These are phyloP conservation scores for Sinotaia quadrata DNA, from an alignment of 2,888 invertebrate species.

Conservation along the genomic window DNA sequence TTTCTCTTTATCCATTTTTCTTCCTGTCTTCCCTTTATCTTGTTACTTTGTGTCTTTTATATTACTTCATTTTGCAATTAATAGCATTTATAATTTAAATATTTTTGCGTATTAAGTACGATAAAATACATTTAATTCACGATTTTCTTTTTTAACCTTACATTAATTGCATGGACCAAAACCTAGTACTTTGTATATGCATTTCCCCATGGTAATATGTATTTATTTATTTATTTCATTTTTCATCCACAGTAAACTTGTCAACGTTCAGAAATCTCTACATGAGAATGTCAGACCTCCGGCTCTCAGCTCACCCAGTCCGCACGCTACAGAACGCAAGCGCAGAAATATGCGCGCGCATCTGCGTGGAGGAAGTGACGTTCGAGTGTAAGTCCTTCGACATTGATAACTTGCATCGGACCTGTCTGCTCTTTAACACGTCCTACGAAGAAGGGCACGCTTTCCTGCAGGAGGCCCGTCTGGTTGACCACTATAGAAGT, in stretches of 20 bases:
- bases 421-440: slow-evolving; percentile 61
- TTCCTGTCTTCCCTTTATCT: no score
- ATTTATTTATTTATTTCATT: no score
- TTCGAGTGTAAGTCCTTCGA: slow-evolving; percentile 68
- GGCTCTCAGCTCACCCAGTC: slow-evolving; percentile 52
- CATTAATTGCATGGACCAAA: no score
- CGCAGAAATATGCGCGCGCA: slow-evolving; percentile 57
- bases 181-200: no score
- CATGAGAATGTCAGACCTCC: slow-evolving; percentile 51
- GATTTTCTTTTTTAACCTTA: no score
- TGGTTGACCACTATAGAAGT: slow-evolving; percentile 67
- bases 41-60: no score
- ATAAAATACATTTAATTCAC: no score
- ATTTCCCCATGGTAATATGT: no score
- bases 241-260: slow-evolving; percentile 34
- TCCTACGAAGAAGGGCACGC: slow-evolving; percentile 58
- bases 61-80: no score
- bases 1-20: no score
- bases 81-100: no score
- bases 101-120: no score
- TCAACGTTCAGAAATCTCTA: slow-evolving; percentile 49
- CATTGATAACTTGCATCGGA: slow-evolving; percentile 54
- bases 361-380: slow-evolving; percentile 51
- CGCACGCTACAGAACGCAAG: slow-evolving; percentile 48
- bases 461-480: slow-evolving; percentile 51